Percentiles rank a stretch among this genome's conserved stretches.
Conservation (phyloP, 2,797 vertebrate genomes). For the Gadopsis bispinosus region DNA sequence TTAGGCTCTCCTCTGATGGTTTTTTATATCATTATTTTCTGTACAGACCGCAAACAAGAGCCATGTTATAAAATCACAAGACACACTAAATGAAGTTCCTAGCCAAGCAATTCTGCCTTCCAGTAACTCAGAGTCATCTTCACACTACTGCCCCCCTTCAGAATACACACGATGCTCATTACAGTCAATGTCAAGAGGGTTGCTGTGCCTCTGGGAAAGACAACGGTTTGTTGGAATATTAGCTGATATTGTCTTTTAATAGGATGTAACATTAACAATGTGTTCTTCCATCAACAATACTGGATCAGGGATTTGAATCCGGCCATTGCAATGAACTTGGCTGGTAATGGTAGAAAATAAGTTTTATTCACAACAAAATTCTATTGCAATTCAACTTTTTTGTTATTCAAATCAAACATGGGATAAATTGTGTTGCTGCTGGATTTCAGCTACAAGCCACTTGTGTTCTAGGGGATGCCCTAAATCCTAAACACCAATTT, state of each 20-base stretch:
- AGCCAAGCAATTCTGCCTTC: slow-evolving; percentile 12
- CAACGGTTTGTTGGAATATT: slow-evolving; percentile 9
- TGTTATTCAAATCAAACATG: background rate
- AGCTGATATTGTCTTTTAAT: slow-evolving; percentile 11
- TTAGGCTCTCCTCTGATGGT: background rate
- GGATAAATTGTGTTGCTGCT: background rate
- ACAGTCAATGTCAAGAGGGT: slow-evolving; percentile 13
- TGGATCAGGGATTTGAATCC: background rate
- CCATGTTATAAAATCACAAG: background rate
- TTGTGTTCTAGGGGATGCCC: background rate
- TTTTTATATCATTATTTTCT: slow-evolving; percentile 2
- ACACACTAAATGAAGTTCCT: slow-evolving; percentile 9
- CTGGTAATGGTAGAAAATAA: background rate
- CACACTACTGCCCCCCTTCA: background rate
- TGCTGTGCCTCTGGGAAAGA: slow-evolving; percentile 10
- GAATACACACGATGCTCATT: slow-evolving; percentile 15
- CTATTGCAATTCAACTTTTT: background rate
- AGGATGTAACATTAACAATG: background rate
- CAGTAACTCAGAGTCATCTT: background rate
- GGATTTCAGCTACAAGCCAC: slow-evolving; percentile 6
- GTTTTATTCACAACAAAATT: background rate
- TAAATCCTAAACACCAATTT: background rate
- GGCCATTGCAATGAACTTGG: background rate
- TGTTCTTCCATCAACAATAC: background rate
- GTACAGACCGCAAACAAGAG: background rate